These are phyloP conservation scores for Epizoanthus rinbou DNA, from an alignment of 92 coral and sea anemone genomes.

Conservation along the genomic window DNA sequence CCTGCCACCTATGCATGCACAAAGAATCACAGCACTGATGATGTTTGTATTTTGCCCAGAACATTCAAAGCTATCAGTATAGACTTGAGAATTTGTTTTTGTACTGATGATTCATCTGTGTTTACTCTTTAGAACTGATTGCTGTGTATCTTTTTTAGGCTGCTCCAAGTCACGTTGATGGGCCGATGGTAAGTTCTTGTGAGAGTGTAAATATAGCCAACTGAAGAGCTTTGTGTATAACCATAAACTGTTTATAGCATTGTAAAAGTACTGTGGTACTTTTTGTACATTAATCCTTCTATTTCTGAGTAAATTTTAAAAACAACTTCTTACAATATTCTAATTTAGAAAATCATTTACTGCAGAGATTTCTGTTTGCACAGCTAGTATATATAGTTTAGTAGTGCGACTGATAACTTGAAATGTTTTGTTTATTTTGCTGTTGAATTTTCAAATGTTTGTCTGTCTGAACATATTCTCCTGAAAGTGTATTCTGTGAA, in stretches of 20 bases:
- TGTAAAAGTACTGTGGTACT: too few species aligned
- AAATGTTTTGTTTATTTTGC: conserved; percentile 6
- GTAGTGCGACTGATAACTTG: not conserved
- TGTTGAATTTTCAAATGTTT: not conserved
- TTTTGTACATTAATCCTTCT: too few species aligned
- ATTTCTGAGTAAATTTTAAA: not conserved
- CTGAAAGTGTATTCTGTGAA: not conserved
- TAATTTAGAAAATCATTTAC: not conserved
- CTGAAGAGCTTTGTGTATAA: too few species aligned
- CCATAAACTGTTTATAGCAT: too few species aligned
- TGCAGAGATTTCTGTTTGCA: not conserved
- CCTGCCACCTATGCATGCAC: conserved; percentile 2
- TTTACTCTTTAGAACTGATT: conserved; percentile 13
- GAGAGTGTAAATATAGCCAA: not conserved
- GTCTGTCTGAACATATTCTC: not conserved
- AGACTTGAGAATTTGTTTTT: not conserved
- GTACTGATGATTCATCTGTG: not conserved
- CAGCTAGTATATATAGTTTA: not conserved
- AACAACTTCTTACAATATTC: not conserved
- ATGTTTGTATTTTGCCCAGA: conserved; percentile 1
- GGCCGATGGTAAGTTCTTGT: conserved; percentile 49
- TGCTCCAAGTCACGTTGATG: conserved; percentile 49
- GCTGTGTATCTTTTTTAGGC: conserved; percentile 30
- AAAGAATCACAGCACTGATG: conserved; percentile 1
- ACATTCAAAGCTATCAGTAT: not conserved